Conservation (phyloP, 2,113 vertebrate species). For the Synodontis membranacea region DNA sequence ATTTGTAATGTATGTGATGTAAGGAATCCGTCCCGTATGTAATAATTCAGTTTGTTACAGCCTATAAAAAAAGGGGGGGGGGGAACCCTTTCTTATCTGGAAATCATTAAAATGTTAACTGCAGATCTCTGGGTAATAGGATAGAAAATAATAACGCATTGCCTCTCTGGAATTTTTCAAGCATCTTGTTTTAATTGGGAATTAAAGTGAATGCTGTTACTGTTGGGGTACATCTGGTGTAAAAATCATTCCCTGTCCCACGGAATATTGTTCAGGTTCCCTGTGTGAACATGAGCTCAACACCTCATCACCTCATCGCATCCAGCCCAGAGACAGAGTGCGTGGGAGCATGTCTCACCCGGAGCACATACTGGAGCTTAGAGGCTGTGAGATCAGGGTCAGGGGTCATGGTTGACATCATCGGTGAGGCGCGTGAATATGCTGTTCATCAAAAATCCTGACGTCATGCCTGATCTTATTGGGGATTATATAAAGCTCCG, state of each 20-base stretch:
- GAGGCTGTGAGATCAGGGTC: conserved; percentile 38
- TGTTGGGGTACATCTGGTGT: conserved; percentile 12
- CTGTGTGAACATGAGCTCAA: conserved; percentile 23
- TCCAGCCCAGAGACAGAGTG: not conserved
- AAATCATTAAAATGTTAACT: conserved; percentile 2
- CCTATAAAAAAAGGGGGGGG: rapidly evolving
- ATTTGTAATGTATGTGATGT: not conserved
- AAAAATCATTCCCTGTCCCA: conserved; percentile 22
- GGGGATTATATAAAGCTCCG: conserved; percentile 25
- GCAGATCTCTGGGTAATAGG: not conserved
- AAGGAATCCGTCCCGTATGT: not conserved
- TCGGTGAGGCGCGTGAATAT: conserved; percentile 41
- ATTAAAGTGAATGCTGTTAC: not conserved
- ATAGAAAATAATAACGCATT: not conserved
- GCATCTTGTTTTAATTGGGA: conserved; percentile 43
- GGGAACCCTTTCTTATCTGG: not conserved
- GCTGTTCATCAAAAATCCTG: conserved; percentile 53
- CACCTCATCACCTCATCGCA: not conserved
- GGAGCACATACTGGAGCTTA: conserved; percentile 15
- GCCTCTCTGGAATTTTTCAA: conserved; percentile 5
- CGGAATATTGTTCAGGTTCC: not conserved
- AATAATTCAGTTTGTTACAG: not conserved
- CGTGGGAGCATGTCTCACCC: not conserved
- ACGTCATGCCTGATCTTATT: conserved; percentile 45
- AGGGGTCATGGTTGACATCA: conserved; percentile 48